Base-by-base conservation (phyloP, 1,140 invertebrate genomes). In the Nephila pilipes region DNA sequence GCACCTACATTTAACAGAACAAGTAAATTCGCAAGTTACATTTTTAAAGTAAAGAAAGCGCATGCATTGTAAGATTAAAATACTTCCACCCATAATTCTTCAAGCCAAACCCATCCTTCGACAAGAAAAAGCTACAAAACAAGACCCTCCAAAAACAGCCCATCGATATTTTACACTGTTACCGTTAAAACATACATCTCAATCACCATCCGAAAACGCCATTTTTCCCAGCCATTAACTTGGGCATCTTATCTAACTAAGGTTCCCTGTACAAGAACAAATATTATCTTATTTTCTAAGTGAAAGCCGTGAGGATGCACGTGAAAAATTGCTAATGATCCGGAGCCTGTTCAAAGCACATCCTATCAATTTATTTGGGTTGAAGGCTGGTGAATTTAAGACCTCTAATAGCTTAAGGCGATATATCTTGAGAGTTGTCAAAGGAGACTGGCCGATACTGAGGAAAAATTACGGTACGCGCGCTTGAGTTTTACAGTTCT, bases 271-370 rank as follows among this genome's bases (percentile, higher is more conserved):
- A 75, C 69, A 75, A 75, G 25, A 87, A 87, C 46, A 87, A 60
- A 87, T 25, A 60, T 87, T 36, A 87, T 58, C 58, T 87, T 87
- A 87, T 38, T 60, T 60, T 46, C 85, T 57, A 10, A 29, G 55
- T 5, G 14, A 46, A 60, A 85, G 46, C 58, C 55, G 12, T 14
- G 58, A 87, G 22, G 57, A 60, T 29, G 55, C 85, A 29, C 29
- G 89, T 60, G 89, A 91, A 83, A 83, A 58, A 91, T 91, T 91
- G 89, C 63, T 91, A 91, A 91, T 91, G 80, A 58, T 75, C 36
- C 87, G 65, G 5, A 55, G 54, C 89, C 75, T 91, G 75, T 22
- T 58, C 58, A 2, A 91, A 58, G 83, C 55, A 83, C n/a, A 60
- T 83, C 55, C 79, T 60, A 55, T 22, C 57, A 83, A 81, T 91